Evolutionary conservation across 2,888 invertebrate genomes (phyloP), one percentile per base, ranked within the genome.

Genomic region (Epicampocera succincta): DNA sequence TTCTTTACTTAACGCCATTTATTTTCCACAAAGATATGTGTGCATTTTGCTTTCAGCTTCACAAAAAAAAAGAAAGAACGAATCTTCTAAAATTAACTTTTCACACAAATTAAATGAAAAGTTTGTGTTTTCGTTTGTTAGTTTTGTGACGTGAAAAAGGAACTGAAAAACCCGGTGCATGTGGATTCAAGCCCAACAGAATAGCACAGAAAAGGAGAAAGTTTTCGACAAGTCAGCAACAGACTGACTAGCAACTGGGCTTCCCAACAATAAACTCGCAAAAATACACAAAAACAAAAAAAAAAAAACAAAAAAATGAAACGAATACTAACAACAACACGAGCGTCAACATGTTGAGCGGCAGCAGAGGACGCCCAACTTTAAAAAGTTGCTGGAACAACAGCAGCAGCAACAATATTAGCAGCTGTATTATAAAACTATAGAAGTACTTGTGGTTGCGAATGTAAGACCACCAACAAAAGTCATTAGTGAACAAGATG

Each of bases 401-500:
- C 33, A 52, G 38, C 52, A 69, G 38, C 68, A 68, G 50, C 73
- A 78, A 65, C 74, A 82, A 54, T 61, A 69, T 61, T 54, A 76
- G 61, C 68, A 76, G 54, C 61, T 56, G 61, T 17, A 76, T 76
- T 69, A 69, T 69, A 61, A 69, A 66, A 63, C 73, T 65, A 61
- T 52, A 60, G 65, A 71, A 78, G 77, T 74, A 78, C 78, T 81
- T 65, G 77, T 68, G 74, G 74, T 75, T 82, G 69, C 46, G 69
- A 78, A 74, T 82, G 78, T 71, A 71, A 66, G 71, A 71, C 78
- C 78, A 78, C 78, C 29, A 82, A 75, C 82, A 78, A 82, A 82
- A 82, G 82, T 82, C 82, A 78, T 82, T 82, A 82, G 82, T 82
- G 82, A 78, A 78, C 82, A 78, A 82, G 82, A 82, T 82, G 82